Conservation (phyloP, 2,888 invertebrate species). For the Bimastos eiseni region DNA sequence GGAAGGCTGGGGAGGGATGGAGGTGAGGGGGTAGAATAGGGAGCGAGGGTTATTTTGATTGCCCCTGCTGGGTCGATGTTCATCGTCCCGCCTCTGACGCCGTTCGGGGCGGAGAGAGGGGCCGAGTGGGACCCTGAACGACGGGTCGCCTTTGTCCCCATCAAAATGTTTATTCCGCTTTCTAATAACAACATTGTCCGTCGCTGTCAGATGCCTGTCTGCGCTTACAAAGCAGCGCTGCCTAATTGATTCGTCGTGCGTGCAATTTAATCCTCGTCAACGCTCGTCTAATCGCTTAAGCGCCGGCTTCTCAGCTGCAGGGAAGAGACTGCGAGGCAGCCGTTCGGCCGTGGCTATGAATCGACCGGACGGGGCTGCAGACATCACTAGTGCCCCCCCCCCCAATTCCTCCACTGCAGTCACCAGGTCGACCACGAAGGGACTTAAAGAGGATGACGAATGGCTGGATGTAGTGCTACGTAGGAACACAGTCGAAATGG, state of each 20-base stretch:
- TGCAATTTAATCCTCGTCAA: conserved; percentile 20
- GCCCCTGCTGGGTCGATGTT: conserved; percentile 25
- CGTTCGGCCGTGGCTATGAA: neutral
- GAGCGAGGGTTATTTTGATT: conserved; percentile 20
- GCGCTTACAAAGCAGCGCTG: conserved; percentile 23
- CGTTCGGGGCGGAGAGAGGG: neutral
- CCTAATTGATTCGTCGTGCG: conserved; percentile 6
- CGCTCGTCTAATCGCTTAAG: conserved; percentile 22
- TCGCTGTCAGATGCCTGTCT: conserved; percentile 18
- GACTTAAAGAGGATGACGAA: neutral
- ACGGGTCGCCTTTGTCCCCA: neutral
- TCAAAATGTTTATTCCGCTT: conserved; percentile 7
- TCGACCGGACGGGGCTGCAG: neutral
- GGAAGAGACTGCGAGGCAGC: neutral
- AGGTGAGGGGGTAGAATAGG: neutral
- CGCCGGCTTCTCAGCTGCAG: neutral
- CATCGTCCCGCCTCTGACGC: conserved; percentile 15
- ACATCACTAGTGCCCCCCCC: neutral
- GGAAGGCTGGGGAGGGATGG: neutral
- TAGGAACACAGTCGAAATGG: no score
- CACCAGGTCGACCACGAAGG: neutral
- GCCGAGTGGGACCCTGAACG: neutral
- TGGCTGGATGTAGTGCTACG: neutral
- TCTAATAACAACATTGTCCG: conserved; percentile 22
- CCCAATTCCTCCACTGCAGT: neutral